Base-by-base conservation (phyloP, 1,140 invertebrate genomes). In the Macrobrachium rosenbergii region DNA sequence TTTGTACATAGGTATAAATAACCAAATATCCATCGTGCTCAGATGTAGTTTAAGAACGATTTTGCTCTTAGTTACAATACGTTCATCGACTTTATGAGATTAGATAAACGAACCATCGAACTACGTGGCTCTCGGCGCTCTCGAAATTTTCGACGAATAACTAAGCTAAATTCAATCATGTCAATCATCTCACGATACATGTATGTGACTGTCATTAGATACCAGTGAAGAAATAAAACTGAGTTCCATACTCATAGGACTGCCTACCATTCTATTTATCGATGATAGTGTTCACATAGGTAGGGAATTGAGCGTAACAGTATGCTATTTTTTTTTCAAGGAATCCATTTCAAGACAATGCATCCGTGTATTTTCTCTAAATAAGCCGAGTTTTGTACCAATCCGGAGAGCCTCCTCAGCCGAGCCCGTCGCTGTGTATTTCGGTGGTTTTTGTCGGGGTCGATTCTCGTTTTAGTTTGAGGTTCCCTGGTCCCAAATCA, bases 1-100 rank as follows among this genome's bases (percentile, higher is more conserved):
- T 81, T 86, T 87, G 78, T 87, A 87, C 67, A 87, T 81, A 87
- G 19, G 8, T 80, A 87, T 87, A 81, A 81, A 87, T 87, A 87
- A 75, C 78, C 59, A 76, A 81, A 87, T 87, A 87, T 81, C 78
- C 69, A 87, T 87, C 67, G 79, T 87, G 84, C 84, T 87, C 84
- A 87, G 84, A 87, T 82, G 84, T 87, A 87, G 84, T 87, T 80
- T 87, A 82, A 87, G 78, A 87, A 87, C 45, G 81, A 58, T 84
- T 83, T 84, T 52, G 72, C 73, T 84, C 73, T 84, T 78, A 63
- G 75, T 84, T 84, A 77, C 69, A 72, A 43, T 72, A 43, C 37
- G 69, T 72, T 72, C 69, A 28, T 72, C 69, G 52, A 52, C 52
- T 52, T 52, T 52, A 52, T 52, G 52, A 52, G 52, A 52, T 52